Base-by-base conservation (phyloP, 1,140 invertebrate species). In the Ericerus pela region DNA sequence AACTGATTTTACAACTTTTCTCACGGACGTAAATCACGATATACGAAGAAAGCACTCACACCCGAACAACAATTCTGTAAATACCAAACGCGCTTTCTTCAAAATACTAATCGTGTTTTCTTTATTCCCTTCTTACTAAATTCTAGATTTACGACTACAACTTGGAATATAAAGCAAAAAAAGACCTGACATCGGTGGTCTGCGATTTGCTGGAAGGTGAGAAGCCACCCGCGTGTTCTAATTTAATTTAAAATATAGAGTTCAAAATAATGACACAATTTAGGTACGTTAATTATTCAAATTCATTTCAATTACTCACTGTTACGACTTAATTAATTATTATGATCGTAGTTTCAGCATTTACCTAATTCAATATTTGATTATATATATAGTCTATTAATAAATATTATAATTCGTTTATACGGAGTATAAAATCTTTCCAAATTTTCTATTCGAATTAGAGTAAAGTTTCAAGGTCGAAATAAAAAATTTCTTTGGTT, bases 181-280 rank as follows among this genome's bases (percentile, higher is more conserved):
- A 33, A 14, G 18, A 54, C 29, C 36, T 54, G 24, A 54, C 8
- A 31, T 11, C 31, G 24, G 22, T 14, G n/a, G 53, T 54, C 29
- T 54, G 53, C 53, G 6, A 31, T 18, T 31, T 54, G 53, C 31
- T 54, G n/a, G 22, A 37, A 31, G 11, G 24, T 12, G 20, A 11
- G 29, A 54, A 54, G 22, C 53, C 53, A 12, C 24, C 53, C 24
- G 36, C 36, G 31, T 54, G 53, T 31, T 20, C 29, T n/a, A n/a
- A n/a, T n/a, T n/a, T n/a, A n/a, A n/a, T n/a, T n/a, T n/a, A n/a
- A n/a, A n/a, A n/a, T n/a, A n/a, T n/a, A n/a, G n/a, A n/a, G n/a
- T n/a, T n/a, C n/a, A n/a, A 28, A 53, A 53, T 18, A 28, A 18
- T 24, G 36, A 54, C 26, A 37, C 30, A 28, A 31, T 37, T 37